phyloP scores from a whole-genome alignment of 2,113 vertebrate species.

The Nyctibius bracteatus region DNA sequence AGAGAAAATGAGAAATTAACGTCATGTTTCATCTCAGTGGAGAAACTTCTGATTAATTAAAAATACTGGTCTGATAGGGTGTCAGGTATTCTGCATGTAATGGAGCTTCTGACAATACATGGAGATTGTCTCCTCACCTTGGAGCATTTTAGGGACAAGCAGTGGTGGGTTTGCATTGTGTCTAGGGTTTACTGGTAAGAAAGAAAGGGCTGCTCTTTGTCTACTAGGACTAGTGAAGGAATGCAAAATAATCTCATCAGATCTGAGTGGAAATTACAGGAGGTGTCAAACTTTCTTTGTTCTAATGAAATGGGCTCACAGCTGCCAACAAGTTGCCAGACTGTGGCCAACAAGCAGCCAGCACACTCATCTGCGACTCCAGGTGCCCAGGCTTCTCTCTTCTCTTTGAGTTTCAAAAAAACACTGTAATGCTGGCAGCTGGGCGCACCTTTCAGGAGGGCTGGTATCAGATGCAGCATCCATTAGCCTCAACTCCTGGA shows the following conservation, averaged over 20 bases:
- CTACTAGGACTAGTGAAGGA: neutral
- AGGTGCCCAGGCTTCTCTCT: neutral
- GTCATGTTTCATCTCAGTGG: neutral
- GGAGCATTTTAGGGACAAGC: neutral
- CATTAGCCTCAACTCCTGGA: neutral
- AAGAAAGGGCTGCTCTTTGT: neutral
- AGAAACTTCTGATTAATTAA: neutral
- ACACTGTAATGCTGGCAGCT: neutral
- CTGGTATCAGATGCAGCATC: neutral
- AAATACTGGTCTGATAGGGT: neutral
- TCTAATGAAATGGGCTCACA: neutral
- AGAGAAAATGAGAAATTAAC: neutral
- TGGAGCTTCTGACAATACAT: neutral
- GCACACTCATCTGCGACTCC: accelerated
- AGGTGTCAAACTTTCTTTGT: neutral
- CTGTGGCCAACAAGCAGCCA: neutral
- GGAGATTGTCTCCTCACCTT: neutral
- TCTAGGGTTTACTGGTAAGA: accelerated
- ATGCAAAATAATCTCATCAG: too few relatives aligned
- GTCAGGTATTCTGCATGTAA: neutral
- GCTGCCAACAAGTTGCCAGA: neutral
- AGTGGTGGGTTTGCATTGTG: accelerated
- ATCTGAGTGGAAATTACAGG: neutral
- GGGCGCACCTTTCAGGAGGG: neutral
- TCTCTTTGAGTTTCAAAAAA: too few relatives aligned